phyloP scores from a whole-genome alignment of 2,797 vertebrate species.

The Delichon dasypus region DNA sequence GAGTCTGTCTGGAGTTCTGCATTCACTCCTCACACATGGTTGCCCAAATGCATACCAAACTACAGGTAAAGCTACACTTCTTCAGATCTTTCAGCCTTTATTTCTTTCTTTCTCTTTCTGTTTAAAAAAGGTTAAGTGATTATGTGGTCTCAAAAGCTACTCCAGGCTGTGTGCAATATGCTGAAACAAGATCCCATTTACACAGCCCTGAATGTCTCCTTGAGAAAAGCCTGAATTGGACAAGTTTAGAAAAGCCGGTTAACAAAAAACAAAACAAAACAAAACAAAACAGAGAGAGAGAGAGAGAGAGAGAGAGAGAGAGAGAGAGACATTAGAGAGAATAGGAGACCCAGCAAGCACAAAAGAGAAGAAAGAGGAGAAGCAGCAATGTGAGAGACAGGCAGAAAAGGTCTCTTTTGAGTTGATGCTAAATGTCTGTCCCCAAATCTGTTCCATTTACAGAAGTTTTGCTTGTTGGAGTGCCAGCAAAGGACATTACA shows the following conservation, averaged over 20 bases:
- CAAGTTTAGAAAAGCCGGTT: conserved; percentile 40
- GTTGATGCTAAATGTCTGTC: background rate
- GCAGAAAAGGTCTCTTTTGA: background rate
- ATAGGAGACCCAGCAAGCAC: background rate
- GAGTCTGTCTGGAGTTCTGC: background rate
- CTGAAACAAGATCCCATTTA: conserved; percentile 63
- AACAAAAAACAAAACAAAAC: conserved; percentile 33
- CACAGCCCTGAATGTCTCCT: conserved; percentile 41
- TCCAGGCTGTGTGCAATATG: conserved; percentile 10
- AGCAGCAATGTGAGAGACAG: background rate
- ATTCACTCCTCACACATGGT: background rate
- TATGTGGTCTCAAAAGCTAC: conserved; percentile 28
- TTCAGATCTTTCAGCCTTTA: background rate
- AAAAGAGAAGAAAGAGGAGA: background rate
- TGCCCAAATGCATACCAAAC: background rate
- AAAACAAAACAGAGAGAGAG: too few species aligned
- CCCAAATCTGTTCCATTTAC: conserved; percentile 13
- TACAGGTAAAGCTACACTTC: conserved; percentile 49
- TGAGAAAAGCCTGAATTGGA: conserved; percentile 49
- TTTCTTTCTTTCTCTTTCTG: background rate
- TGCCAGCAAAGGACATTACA: conserved; percentile 24
- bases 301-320: background rate
- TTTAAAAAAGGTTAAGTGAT: conserved; percentile 44
- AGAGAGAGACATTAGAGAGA: background rate
- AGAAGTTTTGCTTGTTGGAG: conserved; percentile 42